phyloP scores from a whole-genome alignment of 2,888 invertebrate species.

The Spisula solida region DNA sequence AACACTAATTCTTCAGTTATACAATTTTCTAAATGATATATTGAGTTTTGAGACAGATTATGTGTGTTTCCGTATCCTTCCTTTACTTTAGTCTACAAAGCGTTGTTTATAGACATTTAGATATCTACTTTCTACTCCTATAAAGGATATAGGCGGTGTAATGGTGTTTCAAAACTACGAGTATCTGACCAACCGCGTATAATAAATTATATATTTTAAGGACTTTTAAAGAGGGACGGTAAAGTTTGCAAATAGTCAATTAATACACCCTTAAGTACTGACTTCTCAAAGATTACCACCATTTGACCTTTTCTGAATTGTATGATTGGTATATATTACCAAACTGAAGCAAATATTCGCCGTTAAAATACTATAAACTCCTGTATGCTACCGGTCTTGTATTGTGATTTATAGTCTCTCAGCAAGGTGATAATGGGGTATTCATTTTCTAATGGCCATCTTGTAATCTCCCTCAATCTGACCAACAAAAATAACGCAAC shows the following conservation, averaged over 20 bases:
- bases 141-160: too few species aligned
- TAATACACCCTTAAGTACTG: neutral
- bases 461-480: neutral
- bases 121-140: too few species aligned
- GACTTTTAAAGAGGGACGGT: neutral
- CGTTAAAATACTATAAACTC: neutral
- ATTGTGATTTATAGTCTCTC: neutral
- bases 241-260: neutral
- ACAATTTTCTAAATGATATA: too few species aligned
- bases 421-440: neutral
- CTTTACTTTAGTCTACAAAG: too few species aligned
- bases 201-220: neutral
- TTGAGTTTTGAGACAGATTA: too few species aligned
- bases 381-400: neutral
- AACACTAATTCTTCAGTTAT: too few species aligned
- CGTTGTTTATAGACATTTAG: too few species aligned
- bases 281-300: neutral
- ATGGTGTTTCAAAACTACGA: too few species aligned
- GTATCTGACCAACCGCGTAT: neutral
- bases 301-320: conserved; percentile 1
- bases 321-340: neutral
- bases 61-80: too few species aligned
- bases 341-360: neutral
- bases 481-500: too few species aligned
- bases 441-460: neutral